These are phyloP conservation scores for Rotaria magnacalcarata DNA, from an alignment of 2,888 invertebrate genomes.

Conservation along the genomic window DNA sequence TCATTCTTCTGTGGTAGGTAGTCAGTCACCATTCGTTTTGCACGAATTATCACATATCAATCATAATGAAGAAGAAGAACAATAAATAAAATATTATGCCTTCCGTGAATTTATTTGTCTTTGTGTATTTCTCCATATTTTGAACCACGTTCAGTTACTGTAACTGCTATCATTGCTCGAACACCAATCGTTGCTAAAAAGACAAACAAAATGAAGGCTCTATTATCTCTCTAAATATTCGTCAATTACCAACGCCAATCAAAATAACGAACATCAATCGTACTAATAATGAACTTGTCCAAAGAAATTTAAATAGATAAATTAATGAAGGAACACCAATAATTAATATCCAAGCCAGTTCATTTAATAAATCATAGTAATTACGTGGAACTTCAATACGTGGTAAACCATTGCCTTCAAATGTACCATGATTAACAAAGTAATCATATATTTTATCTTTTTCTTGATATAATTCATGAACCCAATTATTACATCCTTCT, in stretches of 20 bases:
- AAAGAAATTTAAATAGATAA: conserved; percentile 37
- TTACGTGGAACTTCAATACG: conserved; percentile 36
- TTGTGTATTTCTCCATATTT: neutral
- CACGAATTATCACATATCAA: neutral
- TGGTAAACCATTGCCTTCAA: conserved; percentile 36
- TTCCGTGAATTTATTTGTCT: neutral
- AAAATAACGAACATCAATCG: neutral
- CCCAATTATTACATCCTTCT: conserved; percentile 72
- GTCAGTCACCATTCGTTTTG: neutral
- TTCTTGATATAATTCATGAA: conserved; percentile 72
- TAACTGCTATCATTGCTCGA: neutral
- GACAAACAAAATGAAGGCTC: too few relatives aligned
- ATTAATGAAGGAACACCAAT: conserved; percentile 32
- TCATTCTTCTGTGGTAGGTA: too few relatives aligned
- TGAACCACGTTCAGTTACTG: neutral
- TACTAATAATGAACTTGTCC: neutral
- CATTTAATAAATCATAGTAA: conserved; percentile 40
- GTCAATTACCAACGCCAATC: neutral
- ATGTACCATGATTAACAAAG: conserved; percentile 28
- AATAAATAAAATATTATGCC: too few relatives aligned
- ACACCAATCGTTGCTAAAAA: conserved; percentile 21
- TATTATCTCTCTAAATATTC: neutral
- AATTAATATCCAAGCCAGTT: conserved; percentile 35
- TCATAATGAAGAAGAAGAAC: too few relatives aligned
- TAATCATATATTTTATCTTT: neutral